Percentiles rank a stretch among this genome's conserved stretches.
Evolutionary conservation across 2,113 vertebrate genomes (phyloP).

Genomic region (Elachura formosa): DNA sequence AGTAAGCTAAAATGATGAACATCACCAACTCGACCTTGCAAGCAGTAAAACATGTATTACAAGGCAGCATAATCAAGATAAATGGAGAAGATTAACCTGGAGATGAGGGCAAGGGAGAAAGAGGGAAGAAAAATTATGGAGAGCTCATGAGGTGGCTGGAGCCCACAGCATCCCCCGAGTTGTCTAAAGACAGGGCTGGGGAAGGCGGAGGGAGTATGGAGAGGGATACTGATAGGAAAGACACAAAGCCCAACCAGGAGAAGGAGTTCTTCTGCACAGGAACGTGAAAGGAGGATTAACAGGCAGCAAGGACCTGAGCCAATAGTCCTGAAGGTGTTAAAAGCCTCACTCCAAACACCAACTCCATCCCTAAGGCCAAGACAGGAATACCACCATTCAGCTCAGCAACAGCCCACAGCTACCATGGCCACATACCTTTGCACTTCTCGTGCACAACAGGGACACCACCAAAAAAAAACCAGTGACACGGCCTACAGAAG

Average conservation of each 20-base stretch:
- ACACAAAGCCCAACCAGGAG: not conserved
- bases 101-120: not conserved
- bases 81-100: slow-evolving; percentile 32
- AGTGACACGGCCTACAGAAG: not conserved
- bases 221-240: not conserved
- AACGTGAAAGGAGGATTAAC: not conserved
- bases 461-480: not conserved
- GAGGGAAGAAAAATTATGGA: not conserved
- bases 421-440: accelerated
- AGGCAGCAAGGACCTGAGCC: not conserved
- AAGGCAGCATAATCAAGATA: slow-evolving; percentile 38
- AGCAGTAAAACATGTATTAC: slow-evolving; percentile 37
- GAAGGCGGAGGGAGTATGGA: not conserved
- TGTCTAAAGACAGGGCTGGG: not conserved
- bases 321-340: not conserved
- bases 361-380: not conserved
- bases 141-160: not conserved
- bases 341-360: not conserved
- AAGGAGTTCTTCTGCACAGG: not conserved
- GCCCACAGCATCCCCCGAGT: not conserved
- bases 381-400: not conserved
- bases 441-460: not conserved
- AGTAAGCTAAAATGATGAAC: slow-evolving; percentile 30
- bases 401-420: not conserved
- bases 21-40: not conserved